Percentiles rank a stretch among this genome's conserved stretches.
Conservation (phyloP, 2,797 vertebrate genomes). For the Pangasius sanitwongsei region DNA sequence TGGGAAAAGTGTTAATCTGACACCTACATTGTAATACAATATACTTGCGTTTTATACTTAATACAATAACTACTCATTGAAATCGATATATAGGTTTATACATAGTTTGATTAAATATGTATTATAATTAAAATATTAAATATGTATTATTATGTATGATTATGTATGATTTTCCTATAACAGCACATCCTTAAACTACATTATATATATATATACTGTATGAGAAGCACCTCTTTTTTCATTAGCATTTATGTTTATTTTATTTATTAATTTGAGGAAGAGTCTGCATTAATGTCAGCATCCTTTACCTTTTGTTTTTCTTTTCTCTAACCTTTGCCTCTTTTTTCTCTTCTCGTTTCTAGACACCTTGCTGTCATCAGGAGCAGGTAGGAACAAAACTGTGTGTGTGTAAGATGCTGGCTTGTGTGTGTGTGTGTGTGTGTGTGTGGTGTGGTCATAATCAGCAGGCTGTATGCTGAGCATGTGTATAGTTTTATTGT, state of each 20-base stretch:
- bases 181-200: no score
- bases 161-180: no score
- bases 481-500: neutral
- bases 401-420: neutral
- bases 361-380: slow-evolving; percentile 73
- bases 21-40: neutral
- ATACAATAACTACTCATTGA: neutral
- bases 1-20: neutral
- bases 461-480: neutral
- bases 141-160: no score
- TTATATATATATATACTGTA: no score
- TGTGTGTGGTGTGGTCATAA: neutral
- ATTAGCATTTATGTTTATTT: neutral
- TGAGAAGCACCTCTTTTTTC: no score
- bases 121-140: no score
- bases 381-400: slow-evolving; percentile 72
- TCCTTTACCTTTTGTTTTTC: neutral
- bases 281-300: neutral
- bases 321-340: slow-evolving; percentile 42
- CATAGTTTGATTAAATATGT: neutral
- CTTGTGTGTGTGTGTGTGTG: slow-evolving; percentile 24
- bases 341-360: slow-evolving; percentile 57
- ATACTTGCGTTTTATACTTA: neutral
- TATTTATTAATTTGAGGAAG: neutral
- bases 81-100: neutral